Percentiles rank a stretch among this genome's conserved stretches.
Evolutionary conservation across 2,797 vertebrate genomes (phyloP).

Genomic region (Naso thynnoides): DNA sequence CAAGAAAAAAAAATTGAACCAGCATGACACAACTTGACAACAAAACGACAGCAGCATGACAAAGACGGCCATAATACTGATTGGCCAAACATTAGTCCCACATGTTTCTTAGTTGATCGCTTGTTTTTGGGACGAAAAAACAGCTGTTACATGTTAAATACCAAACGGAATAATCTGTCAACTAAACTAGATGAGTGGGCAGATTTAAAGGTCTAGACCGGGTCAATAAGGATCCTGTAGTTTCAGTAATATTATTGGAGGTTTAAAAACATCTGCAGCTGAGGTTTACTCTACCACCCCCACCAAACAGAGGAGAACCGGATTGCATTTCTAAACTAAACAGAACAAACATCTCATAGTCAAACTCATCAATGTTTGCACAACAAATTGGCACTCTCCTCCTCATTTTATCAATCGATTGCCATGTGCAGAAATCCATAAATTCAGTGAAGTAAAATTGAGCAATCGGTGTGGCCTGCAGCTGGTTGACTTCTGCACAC

Average conservation of each 20-base stretch:
- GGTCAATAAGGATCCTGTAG: background rate
- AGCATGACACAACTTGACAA: too few species aligned
- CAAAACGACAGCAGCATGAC: too few species aligned
- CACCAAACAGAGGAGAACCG: background rate
- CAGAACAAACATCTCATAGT: too few species aligned
- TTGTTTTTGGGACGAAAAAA: too few species aligned
- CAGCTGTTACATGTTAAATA: too few species aligned
- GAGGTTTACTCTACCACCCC: background rate
- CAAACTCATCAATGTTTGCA: conserved; percentile 1
- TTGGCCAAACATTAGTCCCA: too few species aligned
- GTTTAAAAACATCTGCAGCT: background rate
- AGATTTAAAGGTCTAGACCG: too few species aligned
- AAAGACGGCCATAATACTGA: too few species aligned
- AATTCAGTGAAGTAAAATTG: conserved; percentile 43
- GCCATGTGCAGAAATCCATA: conserved; percentile 24
- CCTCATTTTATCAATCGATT: conserved; percentile 17
- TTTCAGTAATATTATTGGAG: background rate
- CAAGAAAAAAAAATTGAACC: too few species aligned
- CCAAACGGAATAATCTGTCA: too few species aligned
- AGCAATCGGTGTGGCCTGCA: conserved; percentile 45
- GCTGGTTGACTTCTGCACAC: conserved; percentile 47
- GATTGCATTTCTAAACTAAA: background rate
- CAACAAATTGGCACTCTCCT: background rate
- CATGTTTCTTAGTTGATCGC: too few species aligned
- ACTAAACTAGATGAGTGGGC: too few species aligned